These are phyloP conservation scores for Suncus etruscus DNA, from an alignment of 2,113 vertebrate genomes.

Conservation along the genomic window DNA sequence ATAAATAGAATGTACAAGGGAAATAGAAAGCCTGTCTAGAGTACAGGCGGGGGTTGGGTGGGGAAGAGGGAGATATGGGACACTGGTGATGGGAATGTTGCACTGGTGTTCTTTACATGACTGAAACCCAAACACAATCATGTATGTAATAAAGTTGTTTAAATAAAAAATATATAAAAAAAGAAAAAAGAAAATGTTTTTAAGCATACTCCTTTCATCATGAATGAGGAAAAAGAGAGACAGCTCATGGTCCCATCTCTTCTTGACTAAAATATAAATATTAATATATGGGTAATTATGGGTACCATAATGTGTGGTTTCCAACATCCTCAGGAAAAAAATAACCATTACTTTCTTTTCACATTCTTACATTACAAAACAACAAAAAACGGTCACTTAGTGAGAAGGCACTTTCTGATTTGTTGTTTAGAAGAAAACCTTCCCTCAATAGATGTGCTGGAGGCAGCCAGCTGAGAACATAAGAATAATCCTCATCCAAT, in stretches of 20 bases:
- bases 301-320: background rate
- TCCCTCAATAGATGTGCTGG: background rate
- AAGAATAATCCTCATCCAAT: background rate
- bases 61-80: too few species aligned
- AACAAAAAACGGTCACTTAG: background rate
- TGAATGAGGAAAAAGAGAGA: background rate
- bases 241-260: background rate
- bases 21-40: too few species aligned
- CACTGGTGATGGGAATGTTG: too few species aligned
- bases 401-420: background rate
- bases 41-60: too few species aligned
- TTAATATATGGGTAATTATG: background rate
- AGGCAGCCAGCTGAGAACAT: background rate
- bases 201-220: background rate
- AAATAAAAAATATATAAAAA: too few species aligned
- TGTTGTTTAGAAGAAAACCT: background rate
- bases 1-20: too few species aligned
- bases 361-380: background rate
- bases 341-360: background rate
- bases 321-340: slow-evolving; percentile 26
- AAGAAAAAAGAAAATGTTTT: too few species aligned
- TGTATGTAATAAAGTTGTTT: too few species aligned
- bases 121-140: too few species aligned
- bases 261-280: background rate
- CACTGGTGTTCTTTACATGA: too few species aligned